Evolutionary conservation across 2,113 vertebrate genomes (phyloP).

Genomic region (Odocoileus hemionus): DNA sequence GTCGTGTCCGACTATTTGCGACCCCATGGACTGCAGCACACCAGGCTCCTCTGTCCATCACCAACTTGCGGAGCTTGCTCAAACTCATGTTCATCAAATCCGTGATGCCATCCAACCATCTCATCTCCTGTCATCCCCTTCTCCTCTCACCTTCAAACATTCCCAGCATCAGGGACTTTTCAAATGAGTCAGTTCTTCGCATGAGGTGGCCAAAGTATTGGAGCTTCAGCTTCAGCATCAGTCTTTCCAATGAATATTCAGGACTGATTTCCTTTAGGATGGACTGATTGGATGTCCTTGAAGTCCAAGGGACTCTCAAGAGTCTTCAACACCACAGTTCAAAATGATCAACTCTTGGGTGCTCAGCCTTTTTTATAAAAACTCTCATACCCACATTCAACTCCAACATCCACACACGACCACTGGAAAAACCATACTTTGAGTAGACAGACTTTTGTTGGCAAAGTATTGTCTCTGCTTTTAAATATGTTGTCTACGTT

Average conservation of each 20-base stretch:
- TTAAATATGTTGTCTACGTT: background rate
- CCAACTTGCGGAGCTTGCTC: background rate
- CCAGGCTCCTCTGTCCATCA: background rate
- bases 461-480: background rate
- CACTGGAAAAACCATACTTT: background rate
- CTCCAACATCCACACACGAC: background rate
- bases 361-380: background rate
- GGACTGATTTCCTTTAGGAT: background rate
- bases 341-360: background rate
- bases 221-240: background rate
- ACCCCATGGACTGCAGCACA: background rate
- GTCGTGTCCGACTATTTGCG: background rate
- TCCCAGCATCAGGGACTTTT: background rate
- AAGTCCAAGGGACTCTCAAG: background rate
- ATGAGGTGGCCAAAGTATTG: background rate
- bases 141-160: background rate
- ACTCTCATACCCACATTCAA: background rate
- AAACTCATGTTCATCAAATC: background rate
- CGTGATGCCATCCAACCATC: background rate
- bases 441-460: rapidly evolving
- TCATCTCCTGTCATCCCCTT: background rate
- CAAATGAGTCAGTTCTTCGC: background rate
- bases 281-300: background rate
- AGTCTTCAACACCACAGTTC: background rate
- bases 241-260: background rate